Percentiles rank a stretch among this genome's conserved stretches.
phyloP scores from a whole-genome alignment of 2,797 vertebrate species.

The Pogoniulus pusillus region DNA sequence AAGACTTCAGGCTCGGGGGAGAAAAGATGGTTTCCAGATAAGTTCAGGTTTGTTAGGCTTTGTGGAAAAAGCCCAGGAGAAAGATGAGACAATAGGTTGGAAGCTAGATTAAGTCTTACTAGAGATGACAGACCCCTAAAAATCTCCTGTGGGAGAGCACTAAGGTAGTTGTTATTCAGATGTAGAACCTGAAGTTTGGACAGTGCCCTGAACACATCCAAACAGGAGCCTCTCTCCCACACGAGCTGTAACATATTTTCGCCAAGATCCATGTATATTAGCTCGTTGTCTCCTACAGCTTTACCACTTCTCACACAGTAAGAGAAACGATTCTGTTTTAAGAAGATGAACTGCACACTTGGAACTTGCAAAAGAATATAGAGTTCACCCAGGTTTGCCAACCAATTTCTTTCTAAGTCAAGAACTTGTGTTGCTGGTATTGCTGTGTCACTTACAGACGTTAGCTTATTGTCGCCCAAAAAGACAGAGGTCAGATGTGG shows the following conservation, averaged over 20 bases:
- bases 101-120: slow-evolving; percentile 77
- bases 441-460: neutral
- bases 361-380: slow-evolving; percentile 73
- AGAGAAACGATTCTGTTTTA: slow-evolving; percentile 80
- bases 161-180: slow-evolving; percentile 81
- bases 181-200: slow-evolving; percentile 68
- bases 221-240: slow-evolving; percentile 74
- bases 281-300: slow-evolving; percentile 47
- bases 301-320: slow-evolving; percentile 52
- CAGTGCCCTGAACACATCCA: slow-evolving; percentile 76
- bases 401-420: slow-evolving; percentile 78
- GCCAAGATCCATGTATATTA: slow-evolving; percentile 75
- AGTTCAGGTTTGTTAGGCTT: slow-evolving; percentile 76
- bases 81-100: slow-evolving; percentile 81
- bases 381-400: slow-evolving; percentile 76
- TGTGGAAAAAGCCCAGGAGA: slow-evolving; percentile 74
- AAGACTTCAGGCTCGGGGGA: slow-evolving; percentile 80
- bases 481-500: slow-evolving; percentile 63
- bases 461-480: slow-evolving; percentile 82
- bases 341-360: slow-evolving; percentile 65
- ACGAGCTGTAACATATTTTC: slow-evolving; percentile 78
- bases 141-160: slow-evolving; percentile 77
- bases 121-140: slow-evolving; percentile 81
- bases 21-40: slow-evolving; percentile 83
- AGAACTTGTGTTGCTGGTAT: slow-evolving; percentile 68